Percentiles rank a stretch among this genome's conserved stretches.
Evolutionary conservation across 2,888 invertebrate genomes (phyloP).

Genomic region (Euproctis similis): DNA sequence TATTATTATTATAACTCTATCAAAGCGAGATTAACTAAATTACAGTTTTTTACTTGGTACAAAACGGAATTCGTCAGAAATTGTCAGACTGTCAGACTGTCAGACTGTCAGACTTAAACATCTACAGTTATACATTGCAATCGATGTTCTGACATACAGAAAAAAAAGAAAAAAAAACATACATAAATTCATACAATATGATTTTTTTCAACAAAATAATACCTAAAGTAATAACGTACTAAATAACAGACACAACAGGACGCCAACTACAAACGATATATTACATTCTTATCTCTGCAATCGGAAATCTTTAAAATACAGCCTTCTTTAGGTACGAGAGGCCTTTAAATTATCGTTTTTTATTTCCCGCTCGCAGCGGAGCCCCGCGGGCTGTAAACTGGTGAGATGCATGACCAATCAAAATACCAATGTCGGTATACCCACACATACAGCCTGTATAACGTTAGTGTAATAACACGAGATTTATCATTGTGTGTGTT

Average conservation of each 20-base stretch:
- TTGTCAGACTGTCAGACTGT: no score
- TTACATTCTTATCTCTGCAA: conserved; percentile 33
- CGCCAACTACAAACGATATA: conserved; percentile 11
- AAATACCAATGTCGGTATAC: conserved; percentile 72
- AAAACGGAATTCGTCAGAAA: no score
- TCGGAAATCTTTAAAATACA: conserved; percentile 38
- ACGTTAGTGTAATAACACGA: conserved; percentile 15
- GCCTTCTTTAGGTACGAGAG: conserved; percentile 49
- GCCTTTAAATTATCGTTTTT: conserved; percentile 63
- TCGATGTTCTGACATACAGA: no score
- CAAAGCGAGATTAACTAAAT: no score
- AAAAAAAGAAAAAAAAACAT: no score
- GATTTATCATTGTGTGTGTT: conserved; percentile 27
- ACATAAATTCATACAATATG: no score
- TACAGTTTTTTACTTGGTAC: no score
- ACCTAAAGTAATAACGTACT: no score
- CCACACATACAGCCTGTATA: conserved; percentile 32
- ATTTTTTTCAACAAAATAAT: no score
- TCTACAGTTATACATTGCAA: no score
- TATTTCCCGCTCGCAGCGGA: conserved; percentile 56
- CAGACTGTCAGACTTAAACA: no score
- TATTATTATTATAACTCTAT: no score
- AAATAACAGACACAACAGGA: conserved; percentile 5
- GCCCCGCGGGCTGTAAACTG: conserved; percentile 61
- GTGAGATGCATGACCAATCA: conserved; percentile 77